A percentile compares a stretch with the other conserved stretches of the same genome.
These are phyloP conservation scores for Cosmopolites sordidus DNA, from an alignment of 2,888 invertebrate genomes.

Conservation along the genomic window DNA sequence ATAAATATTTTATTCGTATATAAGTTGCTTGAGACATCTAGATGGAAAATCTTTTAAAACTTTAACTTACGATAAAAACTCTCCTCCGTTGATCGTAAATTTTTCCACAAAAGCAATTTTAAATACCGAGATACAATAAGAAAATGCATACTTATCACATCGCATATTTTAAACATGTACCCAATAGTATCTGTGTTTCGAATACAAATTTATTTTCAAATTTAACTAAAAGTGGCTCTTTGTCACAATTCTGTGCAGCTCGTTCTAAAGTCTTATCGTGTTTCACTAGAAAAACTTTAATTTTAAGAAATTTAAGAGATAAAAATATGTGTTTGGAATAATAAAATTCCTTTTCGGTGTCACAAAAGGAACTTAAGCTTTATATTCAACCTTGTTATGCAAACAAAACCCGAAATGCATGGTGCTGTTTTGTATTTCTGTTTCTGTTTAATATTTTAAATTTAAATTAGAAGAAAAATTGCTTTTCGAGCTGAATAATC, in stretches of 20 bases:
- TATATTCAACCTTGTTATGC: conserved; percentile 10
- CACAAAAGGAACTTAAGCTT: conserved; percentile 7
- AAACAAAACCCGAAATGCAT: conserved; percentile 6
- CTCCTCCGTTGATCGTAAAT: background rate
- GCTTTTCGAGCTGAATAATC: background rate
- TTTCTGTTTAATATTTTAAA: background rate
- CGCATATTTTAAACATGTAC: conserved; percentile 25
- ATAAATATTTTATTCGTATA: no score
- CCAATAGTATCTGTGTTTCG: conserved; percentile 19
- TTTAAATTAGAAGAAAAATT: background rate
- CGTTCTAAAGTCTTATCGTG: conserved; percentile 24
- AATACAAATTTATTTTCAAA: conserved; percentile 25
- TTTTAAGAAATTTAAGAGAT: conserved; percentile 24
- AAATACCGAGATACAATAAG: conserved; percentile 11
- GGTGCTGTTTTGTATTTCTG: background rate
- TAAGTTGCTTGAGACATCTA: no score
- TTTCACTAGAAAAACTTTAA: conserved; percentile 26
- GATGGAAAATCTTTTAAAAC: no score
- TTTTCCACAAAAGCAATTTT: background rate
- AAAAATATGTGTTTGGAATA: conserved; percentile 24
- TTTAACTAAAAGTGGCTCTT: conserved; percentile 24
- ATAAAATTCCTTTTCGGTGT: conserved; percentile 12
- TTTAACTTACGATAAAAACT: no score
- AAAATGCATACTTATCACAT: conserved; percentile 19
- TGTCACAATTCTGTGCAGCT: conserved; percentile 24